Base-by-base conservation (phyloP, 1,140 invertebrate species). In the Drosophila aff. region DNA sequence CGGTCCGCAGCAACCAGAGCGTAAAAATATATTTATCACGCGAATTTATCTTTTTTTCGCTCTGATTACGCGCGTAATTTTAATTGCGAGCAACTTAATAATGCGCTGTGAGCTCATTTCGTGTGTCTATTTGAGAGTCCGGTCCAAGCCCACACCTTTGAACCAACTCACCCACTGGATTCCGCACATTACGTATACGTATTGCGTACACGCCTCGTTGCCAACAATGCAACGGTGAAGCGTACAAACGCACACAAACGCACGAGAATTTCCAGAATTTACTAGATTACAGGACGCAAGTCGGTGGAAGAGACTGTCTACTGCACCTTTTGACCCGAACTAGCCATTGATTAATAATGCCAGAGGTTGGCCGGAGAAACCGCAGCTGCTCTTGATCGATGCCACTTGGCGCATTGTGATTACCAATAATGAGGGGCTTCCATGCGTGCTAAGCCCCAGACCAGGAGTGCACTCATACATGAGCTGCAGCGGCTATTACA, bases 61-160 rank as follows among this genome's bases (percentile, higher is more conserved):
- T 90, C 85, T 90, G 85, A 90, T 90, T 90, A 90, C 85, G 81
- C 81, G 85, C 72, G 85, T 90, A 90, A 90, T 90, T 90, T 90
- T 90, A 90, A 90, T 90, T 90, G 85, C 85, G 76, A 76, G 85
- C 81, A 90, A 90, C 85, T 90, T 90, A 85, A 90, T 90, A 90
- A 90, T 65, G 55, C 43, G 75, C 73, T 57, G 40, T 33, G n/a
- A 68, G 62, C 53, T 47, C 76, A 65, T 65, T 79, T 47, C 69
- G 36, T 60, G 46, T 43, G 23, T 49, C 41, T 49, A 41, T 49
- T 53, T n/a, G 36, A 38, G 36, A 38, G 36, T 38, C 36, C 36
- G 36, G 11, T 13, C 36, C 36, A 5, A 38, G 36, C 11, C 36
- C 36, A 38, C 82, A 85, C 73, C 77, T 78, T 73, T 72, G 33